Base-by-base conservation (phyloP, 1,140 invertebrate genomes). In the Idris sp. region DNA sequence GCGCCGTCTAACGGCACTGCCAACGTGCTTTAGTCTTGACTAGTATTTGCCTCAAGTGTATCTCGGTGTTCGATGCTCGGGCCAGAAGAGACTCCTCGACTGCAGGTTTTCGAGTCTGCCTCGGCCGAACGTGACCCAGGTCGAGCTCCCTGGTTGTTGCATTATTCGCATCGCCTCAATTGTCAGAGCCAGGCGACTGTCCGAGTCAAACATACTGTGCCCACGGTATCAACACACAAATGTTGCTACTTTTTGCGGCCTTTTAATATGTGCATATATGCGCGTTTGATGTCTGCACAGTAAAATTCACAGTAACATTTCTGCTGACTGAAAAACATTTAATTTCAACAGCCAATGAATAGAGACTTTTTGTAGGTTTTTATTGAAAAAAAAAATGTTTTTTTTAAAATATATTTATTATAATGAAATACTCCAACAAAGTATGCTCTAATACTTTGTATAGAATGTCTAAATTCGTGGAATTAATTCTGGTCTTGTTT, bases 1-100 rank as follows among this genome's bases (percentile, higher is more conserved):
- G 67, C 74, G 74, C 74, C 74, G 74, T 76, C 67, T 76, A 76
- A 76, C 74, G 74, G 74, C 67, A 76, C 56, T 62, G 74, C 67
- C 59, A 76, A 76, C 54, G 73, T 76, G 73, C 65, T 69, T 74
- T 61, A 71, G 74, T 76, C 54, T 67, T 13, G 53, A 14, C 53
- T 36, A 59, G 53, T 41, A 56, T 67, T 61, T 40, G 53, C 65
- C 26, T 59, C 49, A 46, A 65, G 61, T 59, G 61, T 59, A 48
- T 65, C 53, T 46, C 31, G 61, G 35, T 41, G 11, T 36, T 58
- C 54, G 56, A 51, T 22, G 48, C 41, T 67, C 15, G 28, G 36
- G 16, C 22, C 33, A 49, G 43, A 19, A 22, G 35, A 64, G 58
- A 38, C 51, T 54, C 36, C 40, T 41, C 54, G 48, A 36, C 4